Conservation (phyloP, 2,797 vertebrate species). For the Streptopelia turtur region DNA sequence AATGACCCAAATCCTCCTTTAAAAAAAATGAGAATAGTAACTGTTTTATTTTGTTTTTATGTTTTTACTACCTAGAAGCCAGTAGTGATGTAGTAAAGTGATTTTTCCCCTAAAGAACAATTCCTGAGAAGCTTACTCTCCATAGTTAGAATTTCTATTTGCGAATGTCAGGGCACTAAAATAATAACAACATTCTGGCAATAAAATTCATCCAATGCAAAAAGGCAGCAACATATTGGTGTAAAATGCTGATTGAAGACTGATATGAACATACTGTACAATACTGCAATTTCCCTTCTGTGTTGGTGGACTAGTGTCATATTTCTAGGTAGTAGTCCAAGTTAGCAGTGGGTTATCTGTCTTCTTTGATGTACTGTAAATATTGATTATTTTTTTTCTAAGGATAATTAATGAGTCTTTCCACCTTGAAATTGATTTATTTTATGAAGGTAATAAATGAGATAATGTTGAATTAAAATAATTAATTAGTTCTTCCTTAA, state of each 20-base stretch:
- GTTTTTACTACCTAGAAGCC: background rate
- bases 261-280: background rate
- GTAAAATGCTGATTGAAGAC: background rate
- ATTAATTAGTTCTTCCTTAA: constrained; percentile 7
- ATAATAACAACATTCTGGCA: background rate
- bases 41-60: background rate
- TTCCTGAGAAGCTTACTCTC: background rate
- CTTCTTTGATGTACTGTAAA: background rate
- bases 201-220: background rate
- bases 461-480: background rate
- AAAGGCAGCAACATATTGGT: background rate
- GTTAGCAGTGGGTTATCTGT: background rate
- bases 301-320: background rate
- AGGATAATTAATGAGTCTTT: background rate
- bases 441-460: background rate
- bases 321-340: background rate
- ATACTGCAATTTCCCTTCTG: background rate
- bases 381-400: background rate
- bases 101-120: background rate
- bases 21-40: background rate
- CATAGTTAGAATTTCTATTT: constrained; percentile 18
- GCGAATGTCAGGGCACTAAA: background rate
- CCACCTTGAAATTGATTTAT: background rate
- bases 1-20: background rate
- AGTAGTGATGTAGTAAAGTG: background rate